Conservation (phyloP, 1,140 invertebrate species). For the Lucilia sericata region DNA sequence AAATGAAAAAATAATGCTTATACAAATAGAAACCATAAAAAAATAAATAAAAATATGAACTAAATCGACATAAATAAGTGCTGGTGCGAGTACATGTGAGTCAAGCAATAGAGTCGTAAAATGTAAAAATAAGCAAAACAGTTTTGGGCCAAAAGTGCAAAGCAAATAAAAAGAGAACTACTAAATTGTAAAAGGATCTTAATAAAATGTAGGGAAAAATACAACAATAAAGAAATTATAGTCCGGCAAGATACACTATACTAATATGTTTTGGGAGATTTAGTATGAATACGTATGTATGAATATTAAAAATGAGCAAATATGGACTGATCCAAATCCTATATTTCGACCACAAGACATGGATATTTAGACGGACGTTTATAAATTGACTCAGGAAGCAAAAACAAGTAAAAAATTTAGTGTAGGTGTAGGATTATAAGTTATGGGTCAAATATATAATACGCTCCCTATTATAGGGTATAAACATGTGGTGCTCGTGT, state of each 20-base stretch:
- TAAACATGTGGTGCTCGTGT: background rate
- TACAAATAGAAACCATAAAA: slow-evolving; percentile 9
- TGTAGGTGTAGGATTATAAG: no score
- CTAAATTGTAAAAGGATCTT: background rate
- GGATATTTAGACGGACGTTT: no score
- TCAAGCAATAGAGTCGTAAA: slow-evolving; percentile 28
- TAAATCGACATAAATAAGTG: slow-evolving; percentile 21
- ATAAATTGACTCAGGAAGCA: no score
- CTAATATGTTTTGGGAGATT: no score
- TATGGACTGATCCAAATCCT: no score
- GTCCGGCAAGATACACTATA: no score
- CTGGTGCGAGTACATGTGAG: background rate
- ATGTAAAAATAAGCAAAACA: background rate
- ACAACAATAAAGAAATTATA: background rate
- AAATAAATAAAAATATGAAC: slow-evolving; percentile 22
- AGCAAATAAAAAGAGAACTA: background rate
- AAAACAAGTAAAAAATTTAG: no score
- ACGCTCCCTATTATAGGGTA: no score
- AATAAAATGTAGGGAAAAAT: background rate
- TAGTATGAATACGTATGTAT: no score
- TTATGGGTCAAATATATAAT: no score
- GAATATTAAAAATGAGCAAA: no score
- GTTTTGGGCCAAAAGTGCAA: background rate
- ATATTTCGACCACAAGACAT: no score
- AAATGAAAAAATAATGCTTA: background rate